Conservation (phyloP, 1,140 invertebrate species). For the Calliopsis andreniformis region DNA sequence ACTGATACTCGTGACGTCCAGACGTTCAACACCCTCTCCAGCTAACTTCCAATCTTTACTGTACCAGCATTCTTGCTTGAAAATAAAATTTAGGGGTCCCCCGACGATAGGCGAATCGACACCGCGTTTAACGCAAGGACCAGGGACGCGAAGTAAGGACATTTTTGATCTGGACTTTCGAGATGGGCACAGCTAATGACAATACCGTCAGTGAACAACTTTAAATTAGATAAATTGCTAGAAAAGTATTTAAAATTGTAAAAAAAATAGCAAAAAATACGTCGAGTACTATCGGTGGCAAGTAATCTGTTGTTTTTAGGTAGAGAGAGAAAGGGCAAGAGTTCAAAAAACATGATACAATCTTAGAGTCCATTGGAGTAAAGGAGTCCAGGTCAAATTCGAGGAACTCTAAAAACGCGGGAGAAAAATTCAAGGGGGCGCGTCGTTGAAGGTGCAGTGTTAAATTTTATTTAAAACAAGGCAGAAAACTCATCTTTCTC, state of each 20-base stretch:
- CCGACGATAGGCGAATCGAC: not conserved
- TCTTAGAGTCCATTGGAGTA: not conserved
- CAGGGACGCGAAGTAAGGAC: not conserved
- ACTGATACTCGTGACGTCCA: too few species aligned
- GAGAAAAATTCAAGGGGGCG: not conserved
- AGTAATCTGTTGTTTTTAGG: slow-evolving; percentile 16
- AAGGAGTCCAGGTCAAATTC: slow-evolving; percentile 47
- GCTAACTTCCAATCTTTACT: too few species aligned
- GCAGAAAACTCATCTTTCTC: too few species aligned
- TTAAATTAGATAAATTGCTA: slow-evolving; percentile 37
- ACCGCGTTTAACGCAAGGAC: not conserved
- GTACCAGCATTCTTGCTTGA: too few species aligned
- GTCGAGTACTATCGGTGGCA: not conserved
- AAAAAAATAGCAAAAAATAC: not conserved
- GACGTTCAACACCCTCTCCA: too few species aligned
- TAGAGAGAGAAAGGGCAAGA: not conserved
- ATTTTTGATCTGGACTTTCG: slow-evolving; percentile 40
- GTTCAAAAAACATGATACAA: not conserved
- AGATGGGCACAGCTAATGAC: slow-evolving; percentile 47
- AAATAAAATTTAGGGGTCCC: too few species aligned
- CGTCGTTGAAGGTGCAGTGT: not conserved
- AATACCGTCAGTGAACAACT: slow-evolving; percentile 32
- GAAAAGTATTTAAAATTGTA: slow-evolving; percentile 9
- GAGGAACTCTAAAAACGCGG: not conserved
- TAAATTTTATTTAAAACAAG: too few species aligned